Conservation (phyloP, 1,140 invertebrate genomes). For the Brachionus koreanus region DNA sequence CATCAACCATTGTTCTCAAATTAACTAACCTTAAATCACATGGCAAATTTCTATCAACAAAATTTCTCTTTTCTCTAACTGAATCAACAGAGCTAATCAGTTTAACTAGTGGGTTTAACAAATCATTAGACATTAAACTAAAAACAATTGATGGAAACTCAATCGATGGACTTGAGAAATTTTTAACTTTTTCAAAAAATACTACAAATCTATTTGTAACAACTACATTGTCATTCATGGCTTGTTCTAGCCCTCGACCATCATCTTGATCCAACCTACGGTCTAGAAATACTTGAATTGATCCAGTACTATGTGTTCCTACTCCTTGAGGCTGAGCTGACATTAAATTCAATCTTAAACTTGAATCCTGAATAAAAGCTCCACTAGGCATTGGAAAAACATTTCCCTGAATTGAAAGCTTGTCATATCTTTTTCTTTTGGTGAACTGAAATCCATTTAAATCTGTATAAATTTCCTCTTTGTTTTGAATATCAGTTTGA, state of each 20-base stretch:
- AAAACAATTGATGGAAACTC: conserved; percentile 3
- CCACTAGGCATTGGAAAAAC: conserved; percentile 85
- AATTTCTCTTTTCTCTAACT: background rate
- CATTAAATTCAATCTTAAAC: conserved; percentile 67
- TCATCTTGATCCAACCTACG: conserved; percentile 87
- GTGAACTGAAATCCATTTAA: conserved; percentile 88
- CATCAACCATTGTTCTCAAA: conserved; percentile 4
- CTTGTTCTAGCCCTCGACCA: conserved; percentile 85
- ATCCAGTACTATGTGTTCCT: conserved; percentile 65
- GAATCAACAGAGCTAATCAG: background rate
- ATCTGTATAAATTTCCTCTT: conserved; percentile 76
- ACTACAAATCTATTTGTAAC: conserved; percentile 2
- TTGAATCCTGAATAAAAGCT: conserved; percentile 79
- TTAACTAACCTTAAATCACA: conserved; percentile 42
- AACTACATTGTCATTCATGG: conserved; percentile 73
- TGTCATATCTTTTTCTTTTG: conserved; percentile 73
- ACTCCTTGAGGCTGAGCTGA: conserved; percentile 83
- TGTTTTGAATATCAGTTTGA: conserved; percentile 70
- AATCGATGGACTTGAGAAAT: background rate
- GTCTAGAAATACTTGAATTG: conserved; percentile 64
- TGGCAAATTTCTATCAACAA: background rate
- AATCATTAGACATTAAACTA: conserved; percentile 9
- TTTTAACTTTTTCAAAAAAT: background rate
- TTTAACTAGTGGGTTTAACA: conserved; percentile 1
- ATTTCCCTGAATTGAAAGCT: conserved; percentile 88